Evolutionary conservation across 2,113 vertebrate genomes (phyloP), one percentile per base, ranked within the genome.

Genomic region (Zosterops japonicus): DNA sequence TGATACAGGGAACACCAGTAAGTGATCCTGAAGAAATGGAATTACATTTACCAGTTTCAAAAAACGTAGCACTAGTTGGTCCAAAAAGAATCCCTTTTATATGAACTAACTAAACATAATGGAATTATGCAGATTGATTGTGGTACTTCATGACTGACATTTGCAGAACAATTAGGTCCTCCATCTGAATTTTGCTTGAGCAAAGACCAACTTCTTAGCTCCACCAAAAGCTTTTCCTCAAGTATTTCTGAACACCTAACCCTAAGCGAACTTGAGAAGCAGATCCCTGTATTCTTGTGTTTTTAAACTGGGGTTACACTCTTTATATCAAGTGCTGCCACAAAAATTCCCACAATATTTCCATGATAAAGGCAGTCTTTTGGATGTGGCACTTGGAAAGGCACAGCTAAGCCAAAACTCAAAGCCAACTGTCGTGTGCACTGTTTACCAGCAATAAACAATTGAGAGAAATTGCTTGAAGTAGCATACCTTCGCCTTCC

Each of bases 401-500:
- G 21, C 15, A 70, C 17, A 74, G 56, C 31, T 80, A 59, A 70
- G 44, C 3, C 56, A 67, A 65, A 72, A 71, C 35, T 64, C 53
- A 36, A 88, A 64, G 50, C n/a, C 59, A 53, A 36, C 29, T 53
- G 46, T 39, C 12, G 22, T 18, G 14, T 3, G 19, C 55, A 65
- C 5, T 4, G 33, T 47, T 69, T 57, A 69, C 16, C 31, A 86
- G 22, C 19, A 83, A 63, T 15, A 42, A 79, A 42, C 11, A 79
- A 33, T 22, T 56, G 11, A 25, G 25, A 41, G 18, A 36, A 94
- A 74, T 9, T 77, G 46, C 47, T 85, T 80, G 74, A 63, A 46
- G 41, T 0, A 75, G 29, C 49, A 52, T 79, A 99, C 99, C 99
- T 99, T 99, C 60, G 99, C 99, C 97, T 99, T 99, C 93, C 99